Base-by-base conservation (phyloP, 37 sponge, comb jelly and placozoan species). In the Spongilla lacustris region DNA sequence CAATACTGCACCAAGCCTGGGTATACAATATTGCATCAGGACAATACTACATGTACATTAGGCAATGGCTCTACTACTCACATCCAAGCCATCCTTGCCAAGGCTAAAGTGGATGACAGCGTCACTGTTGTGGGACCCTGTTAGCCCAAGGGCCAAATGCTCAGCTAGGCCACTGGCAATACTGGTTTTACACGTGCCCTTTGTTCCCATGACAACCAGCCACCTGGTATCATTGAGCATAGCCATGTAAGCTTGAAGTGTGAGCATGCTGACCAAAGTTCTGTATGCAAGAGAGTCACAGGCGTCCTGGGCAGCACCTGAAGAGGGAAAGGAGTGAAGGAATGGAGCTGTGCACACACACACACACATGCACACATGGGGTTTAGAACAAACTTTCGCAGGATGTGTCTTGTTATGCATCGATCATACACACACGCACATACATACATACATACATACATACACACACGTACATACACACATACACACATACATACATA, bases 191-290 rank as follows among this genome's bases (percentile, higher is more conserved):
- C 91, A 94, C 0, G 91, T 89, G 5, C 95, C 95, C 73, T 91
- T 94, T 31, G 95, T 91, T 74, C 95, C 95, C 91, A 94, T 94
- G 81, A 94, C 80, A 49, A 94, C 91, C 71, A 94, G 49, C 91
- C 95, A 94, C 48, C 88, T 87, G 36, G 88, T 91, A 27, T 91
- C 87, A 19, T 34, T 66, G 19, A 91, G 88, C 75, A 87, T 78
- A 32, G 74, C 26, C 69, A 83, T 82, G 74, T 83, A 91, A 50
- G 84, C 71, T 50, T 79, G 79, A 38, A 91, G 66, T 1, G 78
- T 78, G 14, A 79, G 74, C 4, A 23, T 6, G 27, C 75, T 78
- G 71, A 87, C 80, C 26, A 91, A 74, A 17, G 66, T 68, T 67
- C 83, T 82, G 88, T 87, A 91, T 5, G 92, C 36, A 67, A 88